A percentile compares a stretch with the other conserved stretches of the same genome.
phyloP scores from a whole-genome alignment of 2,797 vertebrate genomes.

The Lycodopsis pacificus region DNA sequence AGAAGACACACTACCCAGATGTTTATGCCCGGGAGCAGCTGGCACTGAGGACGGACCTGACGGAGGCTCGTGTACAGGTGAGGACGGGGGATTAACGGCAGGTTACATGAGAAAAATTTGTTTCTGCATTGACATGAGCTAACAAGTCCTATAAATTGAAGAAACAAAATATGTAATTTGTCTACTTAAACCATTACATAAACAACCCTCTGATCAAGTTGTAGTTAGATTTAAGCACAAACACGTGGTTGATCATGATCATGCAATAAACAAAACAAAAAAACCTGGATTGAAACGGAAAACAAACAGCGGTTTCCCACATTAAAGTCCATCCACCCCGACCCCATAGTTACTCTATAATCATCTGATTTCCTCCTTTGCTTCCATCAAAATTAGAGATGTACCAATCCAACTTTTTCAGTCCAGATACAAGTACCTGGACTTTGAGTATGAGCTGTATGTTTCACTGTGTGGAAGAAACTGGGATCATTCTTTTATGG shows the following conservation, averaged over 20 bases:
- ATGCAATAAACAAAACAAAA: not conserved
- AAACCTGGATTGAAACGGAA: not conserved
- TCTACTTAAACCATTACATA: not conserved
- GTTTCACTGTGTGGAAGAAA: too few relatives aligned
- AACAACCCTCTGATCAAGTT: not conserved
- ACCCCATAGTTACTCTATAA: not conserved
- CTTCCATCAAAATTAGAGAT: not conserved
- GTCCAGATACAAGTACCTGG: too few relatives aligned
- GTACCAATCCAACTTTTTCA: too few relatives aligned
- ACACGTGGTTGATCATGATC: not conserved
- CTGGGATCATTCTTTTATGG: not conserved
- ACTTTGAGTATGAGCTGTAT: too few relatives aligned
- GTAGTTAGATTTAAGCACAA: not conserved
- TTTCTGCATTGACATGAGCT: not conserved
- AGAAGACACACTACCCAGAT: conserved; percentile 97
- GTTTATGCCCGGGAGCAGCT: conserved; percentile 96
- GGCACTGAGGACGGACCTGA: conserved; percentile 96
- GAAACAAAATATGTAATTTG: not conserved
- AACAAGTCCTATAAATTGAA: not conserved
- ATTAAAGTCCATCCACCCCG: not conserved
- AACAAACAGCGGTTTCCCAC: not conserved
- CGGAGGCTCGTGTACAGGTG: conserved; percentile 96
- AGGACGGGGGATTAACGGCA: conserved; percentile 13
- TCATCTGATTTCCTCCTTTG: not conserved
- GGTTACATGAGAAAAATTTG: not conserved